Conservation (phyloP, 2,888 invertebrate genomes). For the Nasonia oneida region DNA sequence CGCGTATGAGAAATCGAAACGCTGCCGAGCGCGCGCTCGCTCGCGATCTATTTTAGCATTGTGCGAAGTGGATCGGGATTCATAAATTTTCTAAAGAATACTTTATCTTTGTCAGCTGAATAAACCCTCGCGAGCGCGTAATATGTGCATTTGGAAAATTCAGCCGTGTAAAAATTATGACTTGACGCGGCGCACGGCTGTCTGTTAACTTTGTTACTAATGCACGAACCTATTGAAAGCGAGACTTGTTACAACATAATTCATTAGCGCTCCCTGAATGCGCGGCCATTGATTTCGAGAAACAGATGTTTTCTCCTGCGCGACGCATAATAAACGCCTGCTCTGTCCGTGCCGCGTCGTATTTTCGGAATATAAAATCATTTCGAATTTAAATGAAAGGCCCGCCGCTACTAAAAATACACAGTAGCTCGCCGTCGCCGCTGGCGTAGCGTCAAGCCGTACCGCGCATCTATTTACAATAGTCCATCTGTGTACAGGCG, state of each 20-base stretch:
- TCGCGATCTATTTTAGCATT: slow-evolving; percentile 59
- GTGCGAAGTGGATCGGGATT: slow-evolving; percentile 53
- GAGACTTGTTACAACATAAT: slow-evolving; percentile 48
- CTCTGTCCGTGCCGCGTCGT: not conserved
- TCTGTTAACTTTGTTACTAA: slow-evolving; percentile 14
- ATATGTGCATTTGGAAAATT: slow-evolving; percentile 54
- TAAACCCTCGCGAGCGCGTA: slow-evolving; percentile 44
- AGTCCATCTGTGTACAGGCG: not conserved
- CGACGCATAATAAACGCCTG: not conserved
- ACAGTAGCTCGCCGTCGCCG: not conserved
- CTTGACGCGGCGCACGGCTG: not conserved
- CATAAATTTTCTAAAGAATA: slow-evolving; percentile 59
- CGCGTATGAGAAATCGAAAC: slow-evolving; percentile 47
- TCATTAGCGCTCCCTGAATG: slow-evolving; percentile 45
- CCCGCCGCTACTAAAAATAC: slow-evolving; percentile 9
- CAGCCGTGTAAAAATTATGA: slow-evolving; percentile 56
- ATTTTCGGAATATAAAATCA: slow-evolving; percentile 33
- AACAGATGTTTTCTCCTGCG: slow-evolving; percentile 34
- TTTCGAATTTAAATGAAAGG: slow-evolving; percentile 37
- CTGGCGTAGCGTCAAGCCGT: not conserved
- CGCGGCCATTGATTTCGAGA: slow-evolving; percentile 42
- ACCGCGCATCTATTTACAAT: not conserved
- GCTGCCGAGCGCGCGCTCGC: not conserved
- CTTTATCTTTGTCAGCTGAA: slow-evolving; percentile 59
- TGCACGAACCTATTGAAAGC: slow-evolving; percentile 41